These are phyloP conservation scores for Sebastes taczanowskii DNA, from an alignment of 2,797 vertebrate species.

Conservation along the genomic window DNA sequence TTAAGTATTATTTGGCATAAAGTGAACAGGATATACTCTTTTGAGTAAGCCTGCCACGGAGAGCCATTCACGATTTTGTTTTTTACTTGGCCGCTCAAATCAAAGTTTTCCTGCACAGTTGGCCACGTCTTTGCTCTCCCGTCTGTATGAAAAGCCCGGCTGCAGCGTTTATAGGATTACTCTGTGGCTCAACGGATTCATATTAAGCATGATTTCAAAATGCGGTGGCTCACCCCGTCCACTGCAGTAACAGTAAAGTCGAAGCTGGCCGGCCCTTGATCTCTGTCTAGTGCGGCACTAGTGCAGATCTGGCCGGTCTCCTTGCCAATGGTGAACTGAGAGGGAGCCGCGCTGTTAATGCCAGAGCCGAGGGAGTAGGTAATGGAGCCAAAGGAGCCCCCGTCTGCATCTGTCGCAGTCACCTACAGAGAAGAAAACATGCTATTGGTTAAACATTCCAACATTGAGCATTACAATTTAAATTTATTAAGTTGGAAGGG, in stretches of 20 bases:
- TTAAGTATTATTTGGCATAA: constrained; percentile 67
- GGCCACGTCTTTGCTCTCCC: constrained; percentile 48
- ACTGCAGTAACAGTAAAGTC: constrained; percentile 93
- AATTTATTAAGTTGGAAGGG: constrained; percentile 16
- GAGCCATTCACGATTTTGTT: constrained; percentile 53
- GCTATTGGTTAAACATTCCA: constrained; percentile 36
- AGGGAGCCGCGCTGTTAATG: constrained; percentile 79
- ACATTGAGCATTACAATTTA: constrained; percentile 6
- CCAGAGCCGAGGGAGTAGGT: constrained; percentile 92
- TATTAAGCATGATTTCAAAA: constrained; percentile 65
- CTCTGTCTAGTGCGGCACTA: constrained; percentile 86
- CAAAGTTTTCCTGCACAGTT: constrained; percentile 50
- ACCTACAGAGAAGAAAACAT: constrained; percentile 81
- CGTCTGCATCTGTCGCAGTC: constrained; percentile 92
- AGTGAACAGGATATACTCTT: constrained; percentile 56
- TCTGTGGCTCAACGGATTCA: constrained; percentile 59
- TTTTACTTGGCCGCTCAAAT: constrained; percentile 52
- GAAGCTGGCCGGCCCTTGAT: constrained; percentile 88
- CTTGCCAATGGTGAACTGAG: constrained; percentile 89
- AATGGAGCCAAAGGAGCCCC: constrained; percentile 88
- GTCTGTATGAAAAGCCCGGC: constrained; percentile 52
- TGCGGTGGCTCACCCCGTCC: constrained; percentile 89
- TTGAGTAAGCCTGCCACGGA: constrained; percentile 54
- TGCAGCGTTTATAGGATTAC: constrained; percentile 66
- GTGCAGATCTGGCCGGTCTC: constrained; percentile 93